Conservation (phyloP, 2,113 vertebrate genomes). For the Tetrax tetrax region DNA sequence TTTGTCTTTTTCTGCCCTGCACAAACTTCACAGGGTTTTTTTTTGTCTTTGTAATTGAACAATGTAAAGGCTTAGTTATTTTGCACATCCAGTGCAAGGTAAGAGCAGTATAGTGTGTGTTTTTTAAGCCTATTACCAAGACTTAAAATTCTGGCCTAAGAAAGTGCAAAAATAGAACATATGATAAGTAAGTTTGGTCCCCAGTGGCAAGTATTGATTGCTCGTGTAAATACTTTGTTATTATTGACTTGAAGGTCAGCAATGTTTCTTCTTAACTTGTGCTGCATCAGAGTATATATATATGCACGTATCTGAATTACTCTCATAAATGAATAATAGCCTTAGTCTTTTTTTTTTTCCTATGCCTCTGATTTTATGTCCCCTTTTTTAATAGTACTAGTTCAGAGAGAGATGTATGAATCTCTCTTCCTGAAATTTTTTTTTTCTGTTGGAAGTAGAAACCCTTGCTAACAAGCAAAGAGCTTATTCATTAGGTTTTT, state of each 20-base stretch:
- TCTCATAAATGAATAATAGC: neutral
- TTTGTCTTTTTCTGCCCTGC: neutral
- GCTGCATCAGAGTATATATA: neutral
- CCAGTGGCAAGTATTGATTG: neutral
- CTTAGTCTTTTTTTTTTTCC: neutral
- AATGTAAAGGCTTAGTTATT: neutral
- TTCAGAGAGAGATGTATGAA: neutral
- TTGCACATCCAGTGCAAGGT: neutral
- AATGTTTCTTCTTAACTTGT: neutral
- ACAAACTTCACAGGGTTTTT: neutral
- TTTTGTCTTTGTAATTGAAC: neutral
- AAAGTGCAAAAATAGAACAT: neutral
- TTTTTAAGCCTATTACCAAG: neutral
- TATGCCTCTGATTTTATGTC: neutral
- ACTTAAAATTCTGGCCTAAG: neutral
- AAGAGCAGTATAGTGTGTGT: rapidly evolving
- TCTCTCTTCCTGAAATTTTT: neutral
- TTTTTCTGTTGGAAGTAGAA: neutral
- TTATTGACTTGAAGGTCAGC: neutral
- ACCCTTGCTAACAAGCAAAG: neutral
- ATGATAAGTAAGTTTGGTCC: neutral
- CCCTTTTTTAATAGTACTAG: neutral
- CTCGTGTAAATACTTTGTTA: neutral
- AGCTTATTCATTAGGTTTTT: neutral
- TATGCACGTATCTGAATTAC: neutral